These are phyloP conservation scores for Penaeus chinensis DNA, from an alignment of 1,140 invertebrate species.

Conservation along the genomic window DNA sequence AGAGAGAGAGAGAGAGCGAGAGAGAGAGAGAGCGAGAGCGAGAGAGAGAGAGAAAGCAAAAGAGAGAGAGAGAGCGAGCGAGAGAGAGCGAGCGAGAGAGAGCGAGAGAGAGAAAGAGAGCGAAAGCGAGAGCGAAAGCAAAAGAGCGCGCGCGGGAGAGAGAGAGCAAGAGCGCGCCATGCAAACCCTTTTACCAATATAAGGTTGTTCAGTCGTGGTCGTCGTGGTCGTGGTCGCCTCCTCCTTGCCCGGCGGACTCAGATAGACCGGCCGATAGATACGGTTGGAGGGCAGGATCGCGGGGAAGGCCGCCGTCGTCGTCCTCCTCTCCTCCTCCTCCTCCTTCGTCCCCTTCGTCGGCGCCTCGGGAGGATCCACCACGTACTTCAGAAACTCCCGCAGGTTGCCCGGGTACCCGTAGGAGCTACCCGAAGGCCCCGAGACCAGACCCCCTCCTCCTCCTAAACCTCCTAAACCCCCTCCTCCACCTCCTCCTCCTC, in stretches of 20 bases:
- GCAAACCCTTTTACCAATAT: slow-evolving; percentile 38
- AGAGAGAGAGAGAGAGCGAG: too few species aligned
- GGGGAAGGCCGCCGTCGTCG: slow-evolving; percentile 25
- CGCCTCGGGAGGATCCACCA: slow-evolving; percentile 62
- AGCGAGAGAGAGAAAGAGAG: too few species aligned
- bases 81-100: too few species aligned
- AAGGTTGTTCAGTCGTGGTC: slow-evolving; percentile 23
- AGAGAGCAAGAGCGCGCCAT: too few species aligned
- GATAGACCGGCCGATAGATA: slow-evolving; percentile 46
- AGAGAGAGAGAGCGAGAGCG: too few species aligned
- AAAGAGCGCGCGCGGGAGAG: too few species aligned
- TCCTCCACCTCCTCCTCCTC: slow-evolving; percentile 64
- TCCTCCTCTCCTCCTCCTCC: background rate
- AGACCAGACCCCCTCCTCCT: slow-evolving; percentile 6
- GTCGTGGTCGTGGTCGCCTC: background rate
- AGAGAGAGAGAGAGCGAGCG: too few species aligned
- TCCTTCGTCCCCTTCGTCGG: slow-evolving; percentile 2
- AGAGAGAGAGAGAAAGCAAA: too few species aligned
- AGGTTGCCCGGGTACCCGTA: background rate
- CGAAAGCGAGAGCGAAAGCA: too few species aligned
- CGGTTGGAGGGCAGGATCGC: slow-evolving; percentile 27
- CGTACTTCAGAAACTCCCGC: slow-evolving; percentile 36
- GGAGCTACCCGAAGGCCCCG: slow-evolving; percentile 38
- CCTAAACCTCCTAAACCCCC: background rate
- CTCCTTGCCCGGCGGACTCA: background rate